These are phyloP conservation scores for Leptinotarsa defecta DNA, from an alignment of 1,140 invertebrate genomes.

Conservation along the genomic window DNA sequence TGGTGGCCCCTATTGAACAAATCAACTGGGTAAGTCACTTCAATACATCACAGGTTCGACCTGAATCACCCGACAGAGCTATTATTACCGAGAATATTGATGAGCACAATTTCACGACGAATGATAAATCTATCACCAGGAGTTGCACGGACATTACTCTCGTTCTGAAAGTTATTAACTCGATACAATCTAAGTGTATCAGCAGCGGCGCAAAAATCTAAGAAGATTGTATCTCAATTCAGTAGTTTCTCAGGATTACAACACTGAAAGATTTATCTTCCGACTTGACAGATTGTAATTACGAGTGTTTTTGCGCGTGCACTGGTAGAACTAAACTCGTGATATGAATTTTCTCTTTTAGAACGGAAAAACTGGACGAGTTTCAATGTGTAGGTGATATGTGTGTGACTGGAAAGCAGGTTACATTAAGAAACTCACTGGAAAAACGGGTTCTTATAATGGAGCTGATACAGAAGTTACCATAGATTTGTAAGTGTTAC, in stretches of 20 bases:
- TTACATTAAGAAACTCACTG: no score
- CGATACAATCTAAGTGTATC: slow-evolving; percentile 1
- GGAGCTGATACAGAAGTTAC: no score
- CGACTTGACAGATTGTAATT: slow-evolving; percentile 16
- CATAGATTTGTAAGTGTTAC: no score
- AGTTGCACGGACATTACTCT: slow-evolving; percentile 12
- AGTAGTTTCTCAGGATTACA: slow-evolving; percentile 20
- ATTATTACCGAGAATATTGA: neutral
- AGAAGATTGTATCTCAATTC: slow-evolving; percentile 14
- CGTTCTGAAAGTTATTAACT: slow-evolving; percentile 11
- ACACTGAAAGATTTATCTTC: slow-evolving; percentile 13
- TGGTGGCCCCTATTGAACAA: neutral
- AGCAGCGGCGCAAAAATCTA: slow-evolving; percentile 3
- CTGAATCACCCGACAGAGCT: neutral
- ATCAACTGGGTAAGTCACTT: neutral
- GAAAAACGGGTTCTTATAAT: no score
- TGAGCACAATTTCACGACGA: slow-evolving; percentile 4
- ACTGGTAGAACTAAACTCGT: neutral
- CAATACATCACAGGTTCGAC: neutral
- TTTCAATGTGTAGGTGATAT: slow-evolving; percentile 5
- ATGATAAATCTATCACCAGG: slow-evolving; percentile 3
- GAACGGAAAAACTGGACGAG: neutral
- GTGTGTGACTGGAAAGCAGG: neutral
- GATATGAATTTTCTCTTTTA: slow-evolving; percentile 12
- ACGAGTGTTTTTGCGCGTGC: neutral